Conservation (phyloP, 2,888 invertebrate species). For the Hetaerina titia region DNA sequence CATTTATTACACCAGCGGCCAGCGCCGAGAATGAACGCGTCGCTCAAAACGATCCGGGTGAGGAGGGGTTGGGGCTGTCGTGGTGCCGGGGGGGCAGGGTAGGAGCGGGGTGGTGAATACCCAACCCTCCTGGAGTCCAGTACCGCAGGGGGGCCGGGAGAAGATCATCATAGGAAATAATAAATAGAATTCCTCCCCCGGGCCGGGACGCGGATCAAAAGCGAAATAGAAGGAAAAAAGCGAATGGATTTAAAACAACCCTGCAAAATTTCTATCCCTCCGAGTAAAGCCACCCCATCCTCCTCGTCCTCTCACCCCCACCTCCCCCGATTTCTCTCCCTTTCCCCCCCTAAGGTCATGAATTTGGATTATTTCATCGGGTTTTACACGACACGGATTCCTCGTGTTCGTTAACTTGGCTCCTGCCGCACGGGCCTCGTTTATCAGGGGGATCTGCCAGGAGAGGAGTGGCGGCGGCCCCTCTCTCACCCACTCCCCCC, state of each 20-base stretch:
- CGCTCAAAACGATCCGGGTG: background rate
- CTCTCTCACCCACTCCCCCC: background rate
- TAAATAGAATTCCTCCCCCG: background rate
- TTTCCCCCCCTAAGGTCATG: constrained; percentile 2
- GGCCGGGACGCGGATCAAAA: background rate
- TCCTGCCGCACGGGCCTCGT: constrained; percentile 33
- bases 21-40: constrained; percentile 15
- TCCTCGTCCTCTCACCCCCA: background rate
- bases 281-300: background rate
- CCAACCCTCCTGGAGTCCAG: background rate
- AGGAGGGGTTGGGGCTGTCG: too few species aligned
- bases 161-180: constrained; percentile 26
- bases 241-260: background rate
- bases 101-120: too few species aligned
- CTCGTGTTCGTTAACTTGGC: constrained; percentile 65
- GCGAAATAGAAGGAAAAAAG: background rate
- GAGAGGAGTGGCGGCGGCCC: background rate
- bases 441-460: constrained; percentile 50
- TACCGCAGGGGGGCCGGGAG: background rate
- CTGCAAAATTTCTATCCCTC: background rate
- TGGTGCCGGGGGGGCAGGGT: too few species aligned
- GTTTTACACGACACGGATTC: constrained; percentile 64
- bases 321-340: background rate
- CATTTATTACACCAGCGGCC: constrained; percentile 27
- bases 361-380: constrained; percentile 66